Base-by-base conservation (phyloP, 2,888 invertebrate genomes). In the Hypolimnas misippus region DNA sequence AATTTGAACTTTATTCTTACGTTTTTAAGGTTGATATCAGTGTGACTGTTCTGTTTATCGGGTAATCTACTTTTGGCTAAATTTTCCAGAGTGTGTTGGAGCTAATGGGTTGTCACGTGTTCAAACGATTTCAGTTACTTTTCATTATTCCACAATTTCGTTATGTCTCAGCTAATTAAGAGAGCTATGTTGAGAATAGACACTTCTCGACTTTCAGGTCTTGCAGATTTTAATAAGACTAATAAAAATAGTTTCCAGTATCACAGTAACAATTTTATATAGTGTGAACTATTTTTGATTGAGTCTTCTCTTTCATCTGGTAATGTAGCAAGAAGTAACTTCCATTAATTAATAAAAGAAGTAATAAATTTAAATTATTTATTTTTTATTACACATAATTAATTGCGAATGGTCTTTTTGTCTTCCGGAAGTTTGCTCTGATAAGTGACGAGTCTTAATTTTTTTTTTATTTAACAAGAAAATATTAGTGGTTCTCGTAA, bases 51-150 rank as follows among this genome's bases (percentile, higher is more conserved):
- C 21, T 16, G 33, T 50, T 61, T 56, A 56, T 49, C 40, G 33
- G 38, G 38, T 62, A 62, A 56, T 65, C 65, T 65, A 65, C 62
- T 58, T 61, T 57, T 57, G 44, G 57, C 55, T 50, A 57, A 67
- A 50, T 65, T 58, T 61, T 40, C 55, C 21, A 54, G 40, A 46
- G 44, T 65, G 56, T 49, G 38, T 46, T 53, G 33, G 56, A 65
- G 51, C 62, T 65, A 65, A 65, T 65, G 62, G 62, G 46, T 62
- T 65, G 65, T 59, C 53, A 46, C 52, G 52, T 33, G 46, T 53
- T 54, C 25, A 46, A 46, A 46, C 42, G 21, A 46, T 53, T 52
- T 59, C 21, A 50, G 21, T 59, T 58, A 25, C 21, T 21, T 49
- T 51, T 52, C 17, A 44, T 52, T 52, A 19, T 58, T 19, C 31